Conservation (phyloP, 2,888 invertebrate species). For the Drosophila nr. perissopoda region DNA sequence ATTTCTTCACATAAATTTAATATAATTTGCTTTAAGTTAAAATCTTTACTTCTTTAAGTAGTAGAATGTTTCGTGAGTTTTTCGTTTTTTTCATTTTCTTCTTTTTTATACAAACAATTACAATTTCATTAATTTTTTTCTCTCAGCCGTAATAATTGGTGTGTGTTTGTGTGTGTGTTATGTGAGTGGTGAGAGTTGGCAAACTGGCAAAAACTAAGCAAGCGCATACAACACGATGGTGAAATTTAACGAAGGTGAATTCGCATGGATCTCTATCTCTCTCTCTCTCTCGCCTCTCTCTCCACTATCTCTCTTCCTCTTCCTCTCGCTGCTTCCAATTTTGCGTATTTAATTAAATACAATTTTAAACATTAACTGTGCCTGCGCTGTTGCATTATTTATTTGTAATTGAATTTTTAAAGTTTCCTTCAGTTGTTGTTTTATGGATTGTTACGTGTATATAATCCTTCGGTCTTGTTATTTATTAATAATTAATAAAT, state of each 20-base stretch:
- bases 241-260: slow-evolving; percentile 9
- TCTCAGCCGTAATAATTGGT: slow-evolving; percentile 34
- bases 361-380: slow-evolving; percentile 46
- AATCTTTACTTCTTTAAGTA: slow-evolving; percentile 64
- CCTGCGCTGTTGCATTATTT: slow-evolving; percentile 24
- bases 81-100: slow-evolving; percentile 3
- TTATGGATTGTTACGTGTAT: slow-evolving; percentile 18
- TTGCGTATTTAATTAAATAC: slow-evolving; percentile 21
- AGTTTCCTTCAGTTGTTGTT: slow-evolving; percentile 18
- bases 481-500: slow-evolving; percentile 56
- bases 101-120: slow-evolving; percentile 58
- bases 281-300: background rate
- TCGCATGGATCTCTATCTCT: background rate
- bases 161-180: slow-evolving; percentile 25
- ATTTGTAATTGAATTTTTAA: slow-evolving; percentile 7
- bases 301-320: background rate
- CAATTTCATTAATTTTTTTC: slow-evolving; percentile 32
- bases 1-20: slow-evolving; percentile 40
- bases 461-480: slow-evolving; percentile 15
- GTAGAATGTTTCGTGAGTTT: slow-evolving; percentile 64
- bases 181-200: slow-evolving; percentile 29
- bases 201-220: slow-evolving; percentile 16
- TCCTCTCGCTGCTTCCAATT: slow-evolving; percentile 16
- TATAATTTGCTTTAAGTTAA: slow-evolving; percentile 61
- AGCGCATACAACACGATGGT: slow-evolving; percentile 2